Base-by-base conservation (phyloP, 1,140 invertebrate genomes). In the Drosophila takahashii region DNA sequence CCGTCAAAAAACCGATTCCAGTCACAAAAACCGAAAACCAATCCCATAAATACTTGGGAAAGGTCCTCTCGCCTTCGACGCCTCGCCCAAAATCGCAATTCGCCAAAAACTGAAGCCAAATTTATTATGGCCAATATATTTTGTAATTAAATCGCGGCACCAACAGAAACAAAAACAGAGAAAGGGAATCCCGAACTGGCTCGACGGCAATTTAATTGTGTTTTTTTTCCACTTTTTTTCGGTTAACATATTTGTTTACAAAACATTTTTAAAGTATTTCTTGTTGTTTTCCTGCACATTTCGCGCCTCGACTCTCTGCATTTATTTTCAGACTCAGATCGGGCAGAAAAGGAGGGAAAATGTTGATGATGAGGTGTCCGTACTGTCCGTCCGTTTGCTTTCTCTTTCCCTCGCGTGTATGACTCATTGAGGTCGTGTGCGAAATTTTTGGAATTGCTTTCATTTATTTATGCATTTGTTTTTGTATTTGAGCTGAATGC, bases 381-480 rank as follows among this genome's bases (percentile, higher is more conserved):
- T n/a, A n/a, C n/a, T n/a, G n/a, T 22, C 22, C 56, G 66, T 39
- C 13, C 45, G 13, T 9, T 15, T 15, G 45, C 45, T 59, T 29
- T 56, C 47, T 53, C 10, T 57, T 59, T 34, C 42, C 47, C n/a
- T 16, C 47, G 26, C 18, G 39, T 5, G 18, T n/a, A 75, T 86
- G 83, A 86, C 83, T 86, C 83, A 86, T 86, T 86, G 83, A 79
- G 83, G 83, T 81, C 83, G 83, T 86, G 79, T 86, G 83, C 83
- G 83, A 86, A 70, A 86, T 86, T 81, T 86, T 86, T 86, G 79
- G 83, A 86, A 86, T 86, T 86, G 83, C 83, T 86, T 87, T 79
- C 66, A 83, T 86, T 87, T 87, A 79, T 87, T 87, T 87, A 86
- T 87, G 78, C 79, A 86, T 87, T 86, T 86, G 83, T 87, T 86